Conservation (phyloP, 2,797 vertebrate species). For the Anisognathus igniventris region DNA sequence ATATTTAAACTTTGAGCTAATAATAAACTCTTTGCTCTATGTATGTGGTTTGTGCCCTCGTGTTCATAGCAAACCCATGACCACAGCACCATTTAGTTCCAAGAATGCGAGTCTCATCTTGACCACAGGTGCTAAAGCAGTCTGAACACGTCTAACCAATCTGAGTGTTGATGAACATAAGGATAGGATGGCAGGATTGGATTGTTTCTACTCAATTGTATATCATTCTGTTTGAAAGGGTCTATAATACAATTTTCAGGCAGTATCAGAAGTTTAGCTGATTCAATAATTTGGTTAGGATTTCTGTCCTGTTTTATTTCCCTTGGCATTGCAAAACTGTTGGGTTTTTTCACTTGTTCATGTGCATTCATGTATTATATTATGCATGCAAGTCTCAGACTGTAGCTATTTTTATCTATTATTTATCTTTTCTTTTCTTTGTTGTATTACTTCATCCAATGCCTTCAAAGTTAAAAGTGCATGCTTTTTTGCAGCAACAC, state of each 20-base stretch:
- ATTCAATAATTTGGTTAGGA: neutral
- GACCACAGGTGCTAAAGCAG: neutral
- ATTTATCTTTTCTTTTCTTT: slow-evolving; percentile 30
- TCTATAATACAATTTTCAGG: neutral
- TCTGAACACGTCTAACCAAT: neutral
- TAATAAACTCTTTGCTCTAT: neutral
- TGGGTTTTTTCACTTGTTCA: neutral
- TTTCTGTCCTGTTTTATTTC: neutral
- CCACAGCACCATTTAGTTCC: neutral
- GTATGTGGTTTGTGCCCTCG: neutral
- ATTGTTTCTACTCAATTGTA: neutral
- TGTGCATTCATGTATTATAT: neutral
- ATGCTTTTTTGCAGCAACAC: neutral
- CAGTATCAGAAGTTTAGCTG: neutral
- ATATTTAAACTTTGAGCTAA: neutral
- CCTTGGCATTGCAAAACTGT: neutral
- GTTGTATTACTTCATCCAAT: neutral
- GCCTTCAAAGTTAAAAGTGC: slow-evolving; percentile 19
- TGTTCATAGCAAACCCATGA: neutral
- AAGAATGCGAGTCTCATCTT: neutral
- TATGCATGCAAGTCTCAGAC: neutral
- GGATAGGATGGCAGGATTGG: neutral
- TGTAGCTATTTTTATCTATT: slow-evolving; percentile 44
- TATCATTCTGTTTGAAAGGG: neutral
- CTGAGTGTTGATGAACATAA: neutral